Conservation (phyloP, 2,888 invertebrate species). For the Platynereis dumerilii region DNA sequence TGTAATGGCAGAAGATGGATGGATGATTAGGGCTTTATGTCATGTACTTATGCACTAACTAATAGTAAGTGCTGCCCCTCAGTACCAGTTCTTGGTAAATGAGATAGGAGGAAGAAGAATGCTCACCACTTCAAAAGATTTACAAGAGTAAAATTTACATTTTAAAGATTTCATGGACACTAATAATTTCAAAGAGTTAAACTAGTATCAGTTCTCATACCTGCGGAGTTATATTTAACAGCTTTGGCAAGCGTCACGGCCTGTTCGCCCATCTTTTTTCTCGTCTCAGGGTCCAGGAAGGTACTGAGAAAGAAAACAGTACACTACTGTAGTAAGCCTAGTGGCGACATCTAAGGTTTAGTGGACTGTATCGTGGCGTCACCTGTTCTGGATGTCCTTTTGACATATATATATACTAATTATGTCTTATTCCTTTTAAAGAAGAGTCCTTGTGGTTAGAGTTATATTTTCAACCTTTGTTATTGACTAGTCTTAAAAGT, state of each 20-base stretch:
- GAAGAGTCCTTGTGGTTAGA: too few relatives aligned
- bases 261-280: constrained; percentile 71
- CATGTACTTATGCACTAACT: constrained; percentile 69
- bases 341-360: too few relatives aligned
- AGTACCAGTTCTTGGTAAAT: constrained; percentile 68
- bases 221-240: constrained; percentile 71
- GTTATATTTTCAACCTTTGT: too few relatives aligned
- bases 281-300: constrained; percentile 68
- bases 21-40: too few relatives aligned
- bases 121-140: too few relatives aligned
- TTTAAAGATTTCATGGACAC: too few relatives aligned
- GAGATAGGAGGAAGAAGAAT: constrained; percentile 70
- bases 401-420: too few relatives aligned
- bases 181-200: too few relatives aligned
- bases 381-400: not conserved
- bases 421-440: too few relatives aligned
- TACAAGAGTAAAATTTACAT: too few relatives aligned
- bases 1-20: constrained; percentile 72
- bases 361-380: not conserved
- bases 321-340: not conserved
- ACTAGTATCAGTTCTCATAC: constrained; percentile 44
- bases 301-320: constrained; percentile 55
- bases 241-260: constrained; percentile 69
- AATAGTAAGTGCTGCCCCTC: constrained; percentile 70
- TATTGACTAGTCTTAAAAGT: too few relatives aligned